Base-by-base conservation (phyloP, 2,113 vertebrate species). In the Addax nasomaculatus region DNA sequence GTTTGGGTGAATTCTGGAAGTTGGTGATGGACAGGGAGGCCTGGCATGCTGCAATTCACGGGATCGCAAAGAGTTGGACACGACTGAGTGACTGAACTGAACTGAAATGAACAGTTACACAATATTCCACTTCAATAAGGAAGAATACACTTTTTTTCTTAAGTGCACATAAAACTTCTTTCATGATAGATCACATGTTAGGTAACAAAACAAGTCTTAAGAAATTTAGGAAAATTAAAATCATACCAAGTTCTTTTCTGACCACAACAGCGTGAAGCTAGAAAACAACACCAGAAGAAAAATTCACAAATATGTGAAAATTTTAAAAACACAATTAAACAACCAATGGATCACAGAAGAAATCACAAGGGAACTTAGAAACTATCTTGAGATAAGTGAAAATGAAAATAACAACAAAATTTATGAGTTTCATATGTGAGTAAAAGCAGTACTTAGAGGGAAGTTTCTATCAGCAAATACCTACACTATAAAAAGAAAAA, bases 261-360 rank as follows among this genome's bases (percentile, higher is more conserved):
- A 92, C 39, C 27, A 53, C 25, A 83, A 49, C 5, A 13, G n/a
- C 58, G 43, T 43, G 13, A 83, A 83, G 43, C 47, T 33, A 83
- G 47, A 43, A 80, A 67, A 19, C 47, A 67, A 53, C 27, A 30
- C n/a, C n/a, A 43, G 47, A 83, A 67, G 27, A 36, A 55, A 92
- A 92, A 90, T 58, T 58, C 88, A 83, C 27, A 67, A 92, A 83
- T 62, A 62, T 33, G 19, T 92, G 58, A 49, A 92, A 92, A 67
- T 55, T 53, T 1, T 15, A n/a, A 83, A 36, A 43, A 23, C 17
- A 51, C 33, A 64, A 4, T 64, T 53, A 29, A 83, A 67, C 25
- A 90, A 58, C 53, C 21, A 92, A 17, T 67, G 3, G 30, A 23
- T 81, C 33, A 81, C 23, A 81, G 78, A 80, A 11, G 11, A 81